Base-by-base conservation (phyloP, 2,888 invertebrate species). In the Clunio marinus region DNA sequence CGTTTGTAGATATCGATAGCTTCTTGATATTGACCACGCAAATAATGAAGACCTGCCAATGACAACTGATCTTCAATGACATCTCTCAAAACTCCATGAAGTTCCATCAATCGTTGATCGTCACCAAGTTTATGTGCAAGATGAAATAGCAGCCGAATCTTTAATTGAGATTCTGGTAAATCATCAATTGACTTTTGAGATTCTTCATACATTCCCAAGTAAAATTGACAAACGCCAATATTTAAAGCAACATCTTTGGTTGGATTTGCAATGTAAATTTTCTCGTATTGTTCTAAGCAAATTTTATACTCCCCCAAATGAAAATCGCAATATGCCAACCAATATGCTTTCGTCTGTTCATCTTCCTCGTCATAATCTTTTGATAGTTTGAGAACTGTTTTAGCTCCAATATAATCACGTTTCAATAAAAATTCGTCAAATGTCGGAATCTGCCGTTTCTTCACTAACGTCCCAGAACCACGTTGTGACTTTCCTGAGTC, bases 1-100 rank as follows among this genome's bases (percentile, higher is more conserved):
- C 93, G 85, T 78, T 98, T 99, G 77, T 99, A 99, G 71, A 98
- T 94, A 77, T 98, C 97, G 70, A 98, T 96, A 57, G 99, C 97
- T 77, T 99, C 98, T 77, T 97, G 96, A 77, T 97, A 99, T 78
- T 99, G 98, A 4, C 93, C 91, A 68, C 97, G 84, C 69, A 98
- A 82, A 76, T 96, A 99, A 77, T 99, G 97, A 72, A 99, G 91
- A 0, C 97, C 93, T 1, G 98, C 98, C 68, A 98, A 79, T 73
- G 95, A 93, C 41, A 99, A 83, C 78, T 97, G 96, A 81, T 99
- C 97, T 77, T 97, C 96, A 1, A 95, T 84, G 5, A 91, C 85
- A 74, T 95, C 94, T 69, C 91, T 88, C 37, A 98, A 81, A 37
- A 88, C 86, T 69, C 92, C 88, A 77, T 96, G 93, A 70, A 91